These are phyloP conservation scores for Metopia argyrocephala DNA, from an alignment of 2,888 invertebrate species.

Conservation along the genomic window DNA sequence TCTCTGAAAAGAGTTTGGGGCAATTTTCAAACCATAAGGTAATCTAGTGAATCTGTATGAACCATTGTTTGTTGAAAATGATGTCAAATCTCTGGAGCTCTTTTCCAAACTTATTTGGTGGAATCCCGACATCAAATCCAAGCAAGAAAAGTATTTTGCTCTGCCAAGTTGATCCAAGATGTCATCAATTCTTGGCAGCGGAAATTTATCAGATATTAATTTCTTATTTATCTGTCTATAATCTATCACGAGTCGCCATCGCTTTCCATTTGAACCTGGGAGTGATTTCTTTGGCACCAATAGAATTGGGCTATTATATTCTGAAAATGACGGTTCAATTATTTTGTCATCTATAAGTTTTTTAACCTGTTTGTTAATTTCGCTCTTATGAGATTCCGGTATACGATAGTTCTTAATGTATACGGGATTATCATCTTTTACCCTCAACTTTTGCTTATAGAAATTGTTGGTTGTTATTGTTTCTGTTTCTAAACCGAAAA, in stretches of 20 bases:
- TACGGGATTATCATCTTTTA: no score
- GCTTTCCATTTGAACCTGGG: not conserved
- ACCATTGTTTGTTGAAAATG: not conserved
- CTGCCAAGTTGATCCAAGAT: conserved; percentile 6
- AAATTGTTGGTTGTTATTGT: no score
- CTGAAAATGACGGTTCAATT: not conserved
- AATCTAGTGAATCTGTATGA: not conserved
- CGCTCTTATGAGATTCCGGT: no score
- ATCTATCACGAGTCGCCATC: not conserved
- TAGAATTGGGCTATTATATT: not conserved
- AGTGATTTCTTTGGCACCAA: not conserved
- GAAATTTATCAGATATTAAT: no score
- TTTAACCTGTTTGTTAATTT: not conserved
- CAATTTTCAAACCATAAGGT: conserved; percentile 13
- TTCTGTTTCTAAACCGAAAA: no score
- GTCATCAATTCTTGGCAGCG: no score
- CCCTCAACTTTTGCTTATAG: no score
- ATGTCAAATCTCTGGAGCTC: not conserved
- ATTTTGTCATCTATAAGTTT: conserved; percentile 68
- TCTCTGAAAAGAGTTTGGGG: conserved; percentile 19
- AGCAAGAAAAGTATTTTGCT: conserved; percentile 10
- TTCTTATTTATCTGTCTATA: no score
- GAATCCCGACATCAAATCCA: conserved; percentile 8
- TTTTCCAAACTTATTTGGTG: not conserved
- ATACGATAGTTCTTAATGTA: no score